Conservation (phyloP, 2,888 invertebrate species). For the Hanleya hanleyi region DNA sequence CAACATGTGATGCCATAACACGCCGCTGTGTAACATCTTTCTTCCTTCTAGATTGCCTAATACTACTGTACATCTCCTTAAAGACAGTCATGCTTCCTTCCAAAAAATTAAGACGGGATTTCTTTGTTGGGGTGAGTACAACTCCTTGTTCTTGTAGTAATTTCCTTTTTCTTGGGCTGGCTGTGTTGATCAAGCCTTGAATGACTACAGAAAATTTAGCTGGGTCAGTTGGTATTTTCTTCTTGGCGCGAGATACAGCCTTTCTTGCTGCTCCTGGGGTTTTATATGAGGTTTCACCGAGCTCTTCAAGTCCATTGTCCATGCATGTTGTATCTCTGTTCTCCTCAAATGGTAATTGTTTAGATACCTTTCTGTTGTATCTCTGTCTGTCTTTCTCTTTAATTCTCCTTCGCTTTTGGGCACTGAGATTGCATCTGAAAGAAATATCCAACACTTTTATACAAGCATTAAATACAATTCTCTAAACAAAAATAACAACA, state of each 20-base stretch:
- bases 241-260: not conserved
- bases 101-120: not conserved
- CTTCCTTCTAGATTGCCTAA: not conserved
- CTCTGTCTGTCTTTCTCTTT: not conserved
- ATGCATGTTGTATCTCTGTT: not conserved
- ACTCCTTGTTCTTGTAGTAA: not conserved
- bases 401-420: not conserved
- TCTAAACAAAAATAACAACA: too few species aligned
- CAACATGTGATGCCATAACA: not conserved
- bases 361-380: not conserved
- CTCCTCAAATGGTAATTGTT: not conserved
- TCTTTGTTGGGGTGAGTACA: not conserved
- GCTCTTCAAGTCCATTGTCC: not conserved
- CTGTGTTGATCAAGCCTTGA: not conserved
- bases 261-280: not conserved
- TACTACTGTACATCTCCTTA: not conserved
- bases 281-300: not conserved
- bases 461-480: too few species aligned
- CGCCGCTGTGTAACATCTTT: not conserved
- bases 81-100: not conserved
- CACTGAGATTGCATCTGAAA: not conserved
- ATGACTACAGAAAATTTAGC: not conserved
- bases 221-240: not conserved
- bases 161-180: not conserved
- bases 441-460: too few species aligned